Percentiles rank a stretch among this genome's conserved stretches.
phyloP scores from a whole-genome alignment of 2,888 invertebrate species.

The Troglohyphantes excavatus region DNA sequence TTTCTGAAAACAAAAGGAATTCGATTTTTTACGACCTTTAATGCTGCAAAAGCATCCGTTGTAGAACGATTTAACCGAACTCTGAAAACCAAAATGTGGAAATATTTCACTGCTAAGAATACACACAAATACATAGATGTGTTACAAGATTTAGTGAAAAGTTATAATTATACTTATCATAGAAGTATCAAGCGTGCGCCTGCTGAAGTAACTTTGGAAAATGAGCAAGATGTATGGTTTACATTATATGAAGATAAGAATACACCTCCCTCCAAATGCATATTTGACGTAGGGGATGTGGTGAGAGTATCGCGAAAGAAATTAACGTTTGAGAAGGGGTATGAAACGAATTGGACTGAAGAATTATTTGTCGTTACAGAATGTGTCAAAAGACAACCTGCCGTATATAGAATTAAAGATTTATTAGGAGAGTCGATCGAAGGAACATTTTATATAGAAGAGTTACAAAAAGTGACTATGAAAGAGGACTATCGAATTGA shows the following conservation, averaged over 20 bases:
- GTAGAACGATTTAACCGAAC: conserved; percentile 81
- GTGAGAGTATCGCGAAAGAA: conserved; percentile 29
- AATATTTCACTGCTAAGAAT: conserved; percentile 50
- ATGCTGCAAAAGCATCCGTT: conserved; percentile 81
- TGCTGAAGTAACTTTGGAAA: not conserved
- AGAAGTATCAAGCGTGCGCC: conserved; percentile 34
- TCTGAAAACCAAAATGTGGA: conserved; percentile 80
- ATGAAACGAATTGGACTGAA: conserved; percentile 48
- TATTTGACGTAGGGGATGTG: conserved; percentile 5
- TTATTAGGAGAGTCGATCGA: conserved; percentile 23
- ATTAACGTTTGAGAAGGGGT: conserved; percentile 60
- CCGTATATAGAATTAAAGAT: conserved; percentile 62
- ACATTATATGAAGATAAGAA: not conserved
- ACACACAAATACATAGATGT: conserved; percentile 41
- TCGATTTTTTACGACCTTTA: conserved; percentile 80
- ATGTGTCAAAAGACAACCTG: not conserved
- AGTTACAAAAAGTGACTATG: not conserved
- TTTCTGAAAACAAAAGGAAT: conserved; percentile 53
- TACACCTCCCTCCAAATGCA: not conserved
- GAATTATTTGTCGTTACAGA: conserved; percentile 43
- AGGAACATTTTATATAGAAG: conserved; percentile 12
- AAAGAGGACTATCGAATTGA: not conserved
- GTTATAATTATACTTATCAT: conserved; percentile 67
- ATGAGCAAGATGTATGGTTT: not conserved
- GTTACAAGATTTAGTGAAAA: conserved; percentile 43